These are phyloP conservation scores for Antheraea assamensis DNA, from an alignment of 2,888 invertebrate genomes.

Conservation along the genomic window DNA sequence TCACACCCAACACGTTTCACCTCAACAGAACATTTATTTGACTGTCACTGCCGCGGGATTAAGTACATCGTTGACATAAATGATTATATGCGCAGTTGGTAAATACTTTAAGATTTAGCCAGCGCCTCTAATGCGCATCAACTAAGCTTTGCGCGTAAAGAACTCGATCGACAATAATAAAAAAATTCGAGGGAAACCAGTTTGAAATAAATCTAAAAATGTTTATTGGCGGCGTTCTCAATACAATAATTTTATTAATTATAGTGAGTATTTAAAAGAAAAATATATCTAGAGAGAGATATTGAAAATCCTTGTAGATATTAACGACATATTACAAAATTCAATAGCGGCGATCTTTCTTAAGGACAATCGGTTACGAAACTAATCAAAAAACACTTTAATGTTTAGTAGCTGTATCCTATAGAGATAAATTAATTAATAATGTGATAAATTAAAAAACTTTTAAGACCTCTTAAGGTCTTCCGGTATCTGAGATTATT, in stretches of 20 bases:
- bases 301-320: not conserved
- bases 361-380: not conserved
- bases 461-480: not conserved
- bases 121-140: slow-evolving; percentile 19
- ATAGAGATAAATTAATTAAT: not conserved
- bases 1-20: slow-evolving; percentile 45
- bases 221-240: not conserved
- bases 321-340: not conserved
- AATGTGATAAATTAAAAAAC: not conserved
- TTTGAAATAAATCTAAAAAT: not conserved
- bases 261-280: not conserved
- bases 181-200: not conserved
- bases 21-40: slow-evolving; percentile 54
- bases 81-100: slow-evolving; percentile 55
- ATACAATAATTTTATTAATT: not conserved
- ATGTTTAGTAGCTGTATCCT: not conserved
- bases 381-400: not conserved
- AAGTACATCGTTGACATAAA: slow-evolving; percentile 73
- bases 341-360: not conserved
- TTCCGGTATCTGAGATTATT: not conserved
- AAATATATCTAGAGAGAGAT: not conserved
- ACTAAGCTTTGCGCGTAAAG: not conserved
- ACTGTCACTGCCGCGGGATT: slow-evolving; percentile 69
- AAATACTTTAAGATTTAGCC: slow-evolving; percentile 41
- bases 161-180: not conserved